These are phyloP conservation scores for Piliocolobus tephrosceles DNA, from an alignment of 2,113 vertebrate species.

Conservation along the genomic window DNA sequence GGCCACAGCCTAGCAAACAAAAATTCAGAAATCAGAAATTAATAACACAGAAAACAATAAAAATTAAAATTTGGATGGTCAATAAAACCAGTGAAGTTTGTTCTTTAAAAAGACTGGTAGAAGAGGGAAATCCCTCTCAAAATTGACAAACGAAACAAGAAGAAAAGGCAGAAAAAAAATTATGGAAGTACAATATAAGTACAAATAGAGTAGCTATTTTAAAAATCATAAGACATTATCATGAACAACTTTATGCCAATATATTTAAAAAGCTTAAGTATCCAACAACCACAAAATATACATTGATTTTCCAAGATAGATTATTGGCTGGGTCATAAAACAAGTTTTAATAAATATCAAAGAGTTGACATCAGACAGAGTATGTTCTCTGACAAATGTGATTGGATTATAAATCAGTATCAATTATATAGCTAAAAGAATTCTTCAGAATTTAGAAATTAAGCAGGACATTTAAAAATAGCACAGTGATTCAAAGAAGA, in stretches of 20 bases:
- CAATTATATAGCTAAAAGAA: neutral
- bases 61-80: neutral
- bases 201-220: neutral
- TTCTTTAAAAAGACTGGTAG: neutral
- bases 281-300: neutral
- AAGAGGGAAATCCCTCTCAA: neutral
- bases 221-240: neutral
- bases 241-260: neutral
- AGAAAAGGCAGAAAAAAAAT: neutral
- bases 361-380: neutral
- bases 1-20: neutral
- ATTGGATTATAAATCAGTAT: neutral
- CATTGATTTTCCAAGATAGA: neutral
- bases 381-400: neutral
- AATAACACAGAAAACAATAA: neutral
- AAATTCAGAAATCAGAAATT: neutral
- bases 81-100: neutral
- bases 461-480: neutral
- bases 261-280: neutral
- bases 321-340: neutral
- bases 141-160: neutral
- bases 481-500: neutral
- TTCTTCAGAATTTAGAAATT: neutral
- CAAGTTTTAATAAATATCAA: neutral
- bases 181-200: neutral